Evolutionary conservation across 2,888 invertebrate species (phyloP), one percentile per base, ranked within the genome.

Genomic region (Cenopis cana): DNA sequence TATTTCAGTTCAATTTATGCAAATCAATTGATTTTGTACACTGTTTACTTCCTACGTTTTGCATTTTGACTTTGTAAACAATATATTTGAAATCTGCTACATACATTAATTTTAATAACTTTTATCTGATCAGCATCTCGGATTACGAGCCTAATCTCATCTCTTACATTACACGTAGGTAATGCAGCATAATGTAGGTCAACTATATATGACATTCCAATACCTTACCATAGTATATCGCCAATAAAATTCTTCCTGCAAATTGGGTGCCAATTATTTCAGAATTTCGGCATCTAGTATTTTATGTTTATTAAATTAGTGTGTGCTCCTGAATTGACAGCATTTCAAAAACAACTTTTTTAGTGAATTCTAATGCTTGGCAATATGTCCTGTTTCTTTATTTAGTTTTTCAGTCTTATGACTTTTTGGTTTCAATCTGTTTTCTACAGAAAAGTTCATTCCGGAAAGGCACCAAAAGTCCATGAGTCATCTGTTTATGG

Each of bases 1-100:
- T 24, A 24, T 17, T 14, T 36, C 36, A 12, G 18, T 38, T 57
- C 36, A 46, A 14, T n/a, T 46, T 46, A n/a, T 14, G 46, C 46
- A 46, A 46, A 46, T 57, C 36, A 18, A 38, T 18, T 38, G 18
- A 41, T 41, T 59, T 55, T 55, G 14, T 29, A 41, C 9, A 59
- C 38, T 20, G 1, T 20, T 59, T 14, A 59, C 33, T n/a, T n/a
- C 14, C 12, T 10, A 14, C 14, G 24, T 38, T 59, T 33, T 36
- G 46, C 9, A 57, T 57, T 9, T 12, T 4, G 14, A 9, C 18
- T 33, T 55, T 12, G 6, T 14, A 8, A 46, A 46, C 6, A 4
- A 46, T n/a, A 46, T 46, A 46, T 46, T 46, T n/a, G n/a, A n/a
- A n/a, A 46, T n/a, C 46, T 6, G 6, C 46, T 46, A 46, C 8